Conservation (phyloP, 2,113 vertebrate genomes). For the Tragulus kanchil region DNA sequence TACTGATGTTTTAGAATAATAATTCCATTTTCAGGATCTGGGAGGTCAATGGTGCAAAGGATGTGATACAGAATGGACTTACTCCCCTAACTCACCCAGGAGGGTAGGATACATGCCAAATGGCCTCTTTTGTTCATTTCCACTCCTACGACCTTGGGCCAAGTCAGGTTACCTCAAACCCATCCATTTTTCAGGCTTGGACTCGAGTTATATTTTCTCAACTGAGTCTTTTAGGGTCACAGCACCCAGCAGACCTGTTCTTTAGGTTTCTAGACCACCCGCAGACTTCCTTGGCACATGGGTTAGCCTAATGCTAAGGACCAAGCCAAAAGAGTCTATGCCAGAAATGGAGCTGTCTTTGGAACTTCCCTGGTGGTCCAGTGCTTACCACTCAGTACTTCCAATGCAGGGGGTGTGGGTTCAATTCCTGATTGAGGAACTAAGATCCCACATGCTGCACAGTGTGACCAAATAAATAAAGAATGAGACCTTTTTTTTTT, state of each 20-base stretch:
- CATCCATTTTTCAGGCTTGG: neutral
- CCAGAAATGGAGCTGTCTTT: neutral
- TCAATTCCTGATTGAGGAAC: neutral
- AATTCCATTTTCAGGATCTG: neutral
- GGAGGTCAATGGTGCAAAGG: neutral
- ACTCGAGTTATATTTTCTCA: neutral
- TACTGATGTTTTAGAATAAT: neutral
- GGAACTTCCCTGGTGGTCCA: neutral
- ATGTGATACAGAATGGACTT: neutral
- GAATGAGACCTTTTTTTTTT: neutral
- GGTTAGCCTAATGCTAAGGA: neutral
- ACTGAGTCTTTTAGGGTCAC: neutral
- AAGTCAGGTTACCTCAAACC: neutral
- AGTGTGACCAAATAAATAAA: neutral
- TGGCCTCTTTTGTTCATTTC: neutral
- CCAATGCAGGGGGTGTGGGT: neutral
- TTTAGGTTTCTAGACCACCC: neutral
- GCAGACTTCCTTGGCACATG: too few relatives aligned
- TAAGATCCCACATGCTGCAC: neutral
- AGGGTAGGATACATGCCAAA: neutral
- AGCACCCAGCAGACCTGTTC: neutral
- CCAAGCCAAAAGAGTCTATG: neutral
- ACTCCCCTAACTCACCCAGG: neutral
- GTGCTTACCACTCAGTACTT: neutral
- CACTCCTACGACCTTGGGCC: fast-evolving